Conservation (phyloP, 2,113 vertebrate genomes). For the Ia io region DNA sequence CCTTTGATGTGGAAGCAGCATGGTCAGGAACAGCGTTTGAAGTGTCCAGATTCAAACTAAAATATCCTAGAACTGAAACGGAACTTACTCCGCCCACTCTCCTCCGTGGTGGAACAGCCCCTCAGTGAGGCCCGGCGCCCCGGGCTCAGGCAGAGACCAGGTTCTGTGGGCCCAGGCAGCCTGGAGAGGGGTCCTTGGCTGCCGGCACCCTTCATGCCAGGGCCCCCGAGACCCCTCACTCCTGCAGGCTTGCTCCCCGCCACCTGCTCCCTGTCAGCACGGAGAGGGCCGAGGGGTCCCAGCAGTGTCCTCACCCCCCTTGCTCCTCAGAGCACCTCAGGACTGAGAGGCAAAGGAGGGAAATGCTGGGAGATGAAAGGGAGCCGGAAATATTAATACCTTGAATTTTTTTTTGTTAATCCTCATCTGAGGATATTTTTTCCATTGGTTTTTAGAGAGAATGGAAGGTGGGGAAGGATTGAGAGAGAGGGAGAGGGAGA, state of each 20-base stretch:
- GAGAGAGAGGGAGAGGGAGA: no score
- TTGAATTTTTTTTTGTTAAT: not conserved
- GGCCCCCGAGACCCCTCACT: not conserved
- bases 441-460: no score
- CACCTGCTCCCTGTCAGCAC: not conserved
- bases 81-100: not conserved
- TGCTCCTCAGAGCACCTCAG: not conserved
- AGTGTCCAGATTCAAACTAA: not conserved
- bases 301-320: no score
- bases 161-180: not conserved
- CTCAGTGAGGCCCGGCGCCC: not conserved
- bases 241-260: not conserved
- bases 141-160: accelerated
- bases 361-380: not conserved
- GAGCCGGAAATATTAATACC: not conserved
- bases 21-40: not conserved
- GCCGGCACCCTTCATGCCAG: accelerated
- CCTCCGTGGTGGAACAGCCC: not conserved
- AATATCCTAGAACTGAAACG: not conserved
- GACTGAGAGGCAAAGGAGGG: not conserved
- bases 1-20: not conserved
- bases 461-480: no score
- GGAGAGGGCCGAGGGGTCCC: no score
- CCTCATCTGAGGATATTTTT: no score
- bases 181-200: not conserved